These are phyloP conservation scores for Mesocentrotus franciscanus DNA, from an alignment of 53 echinoderm and acorn worm species.

Conservation along the genomic window DNA sequence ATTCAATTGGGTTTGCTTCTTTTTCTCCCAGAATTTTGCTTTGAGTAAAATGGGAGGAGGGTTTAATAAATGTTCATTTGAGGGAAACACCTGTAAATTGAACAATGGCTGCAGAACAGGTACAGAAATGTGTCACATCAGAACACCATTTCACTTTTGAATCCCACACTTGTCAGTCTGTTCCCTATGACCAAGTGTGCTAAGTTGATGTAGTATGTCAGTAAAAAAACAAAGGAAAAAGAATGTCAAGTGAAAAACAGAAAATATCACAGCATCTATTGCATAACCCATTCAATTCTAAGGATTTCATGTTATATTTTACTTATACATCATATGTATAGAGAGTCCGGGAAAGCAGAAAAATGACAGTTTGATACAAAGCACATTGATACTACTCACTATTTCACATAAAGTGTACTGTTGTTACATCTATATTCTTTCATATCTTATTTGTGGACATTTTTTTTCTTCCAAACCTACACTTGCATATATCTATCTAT, in stretches of 20 bases:
- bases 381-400: no score
- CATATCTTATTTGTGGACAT: no score
- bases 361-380: no score
- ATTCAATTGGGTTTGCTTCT: background rate
- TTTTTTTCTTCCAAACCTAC: no score
- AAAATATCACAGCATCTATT: background rate
- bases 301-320: no score
- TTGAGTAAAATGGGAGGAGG: background rate
- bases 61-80: slow-evolving; percentile 7
- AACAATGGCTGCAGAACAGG: background rate
- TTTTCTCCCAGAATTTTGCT: background rate
- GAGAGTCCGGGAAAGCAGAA: no score
- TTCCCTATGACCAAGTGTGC: background rate
- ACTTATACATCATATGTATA: no score
- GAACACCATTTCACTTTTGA: background rate
- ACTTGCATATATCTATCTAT: no score
- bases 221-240: background rate
- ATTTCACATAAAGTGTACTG: no score
- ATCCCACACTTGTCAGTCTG: background rate
- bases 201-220: background rate
- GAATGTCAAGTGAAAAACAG: background rate
- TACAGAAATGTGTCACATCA: background rate
- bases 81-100: slow-evolving; percentile 34
- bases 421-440: no score
- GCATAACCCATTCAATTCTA: background rate